Base-by-base conservation (phyloP, 2,113 vertebrate species). In the Malurus alboscapulatus region DNA sequence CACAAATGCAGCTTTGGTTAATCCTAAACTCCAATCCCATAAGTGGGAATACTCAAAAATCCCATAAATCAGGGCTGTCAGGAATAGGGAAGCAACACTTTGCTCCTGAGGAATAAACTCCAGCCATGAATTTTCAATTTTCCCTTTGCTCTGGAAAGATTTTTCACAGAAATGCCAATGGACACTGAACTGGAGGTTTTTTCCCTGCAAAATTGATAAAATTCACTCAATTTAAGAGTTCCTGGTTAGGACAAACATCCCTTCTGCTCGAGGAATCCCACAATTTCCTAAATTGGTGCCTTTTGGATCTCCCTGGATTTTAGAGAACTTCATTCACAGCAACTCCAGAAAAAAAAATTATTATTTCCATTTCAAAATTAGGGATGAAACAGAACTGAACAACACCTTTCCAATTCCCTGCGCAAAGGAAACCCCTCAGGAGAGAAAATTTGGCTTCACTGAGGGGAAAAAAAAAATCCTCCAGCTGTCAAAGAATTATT, bases 11-110 rank as follows among this genome's bases (percentile, higher is more conserved):
- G 45, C 67, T 59, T 1, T 8, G 2, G 1, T 17, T 21, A 45
- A 30, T 14, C 19, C 11, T 16, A 1, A 63, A 55, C 18, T 40
- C 34, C 17, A 68, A 13, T 29, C 38, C 63, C 48, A 25, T 4
- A 34, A 8, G 26, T 9, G 47, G 32, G 27, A 69, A 45, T 3
- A 42, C 2, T 8, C 6, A 1, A 25, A 72, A 15, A n/a, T 2
- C 2, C 25, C 66, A 22, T 7, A 2, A 2, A 25, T 14, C 18
- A 45, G 48, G 62, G 17, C 20, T 77, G 8, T 1, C 45, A 40
- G 63, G 15, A 17, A 7, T 7, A 25, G 72, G 24, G 67, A 22
- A 67, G 38, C 21, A 30, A 48, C 8, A 7, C 45, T 42, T 50
- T 73, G 83, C 44, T 81, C 53, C 29, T n/a, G 4, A 50, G 34